Percentiles rank a stretch among this genome's conserved stretches.
Evolutionary conservation across 2,113 vertebrate species (phyloP).

Genomic region (Charadrius vociferus): DNA sequence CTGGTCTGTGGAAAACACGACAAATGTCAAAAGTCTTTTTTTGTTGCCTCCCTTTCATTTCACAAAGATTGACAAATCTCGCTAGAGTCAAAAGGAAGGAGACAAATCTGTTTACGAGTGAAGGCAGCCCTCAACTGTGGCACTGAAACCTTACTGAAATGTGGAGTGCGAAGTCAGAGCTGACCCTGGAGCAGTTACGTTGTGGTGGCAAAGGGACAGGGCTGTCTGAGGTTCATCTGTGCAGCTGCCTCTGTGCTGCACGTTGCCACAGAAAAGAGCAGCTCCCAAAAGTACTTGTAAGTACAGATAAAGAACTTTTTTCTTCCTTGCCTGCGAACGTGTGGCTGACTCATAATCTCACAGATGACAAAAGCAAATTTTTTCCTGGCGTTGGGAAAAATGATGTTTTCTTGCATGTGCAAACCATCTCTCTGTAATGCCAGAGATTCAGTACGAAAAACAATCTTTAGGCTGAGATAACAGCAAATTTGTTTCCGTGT

Average conservation of each 20-base stretch:
- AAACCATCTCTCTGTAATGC: rapidly evolving
- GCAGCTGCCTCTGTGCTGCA: neutral
- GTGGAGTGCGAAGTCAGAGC: rapidly evolving
- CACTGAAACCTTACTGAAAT: rapidly evolving
- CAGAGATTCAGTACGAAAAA: neutral
- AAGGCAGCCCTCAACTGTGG: rapidly evolving
- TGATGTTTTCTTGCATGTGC: neutral
- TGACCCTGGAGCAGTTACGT: rapidly evolving
- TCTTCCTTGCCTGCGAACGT: neutral
- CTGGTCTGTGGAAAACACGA: neutral
- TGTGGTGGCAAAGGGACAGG: neutral
- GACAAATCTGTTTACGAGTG: rapidly evolving
- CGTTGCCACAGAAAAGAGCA: rapidly evolving
- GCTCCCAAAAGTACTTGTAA: neutral
- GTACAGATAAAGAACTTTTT: rapidly evolving
- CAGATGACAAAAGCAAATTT: neutral
- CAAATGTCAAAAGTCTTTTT: neutral
- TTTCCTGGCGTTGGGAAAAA: neutral
- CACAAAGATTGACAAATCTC: rapidly evolving
- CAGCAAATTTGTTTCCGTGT: neutral
- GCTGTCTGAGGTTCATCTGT: rapidly evolving
- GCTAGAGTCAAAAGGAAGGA: neutral
- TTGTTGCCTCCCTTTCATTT: rapidly evolving
- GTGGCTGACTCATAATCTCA: neutral
- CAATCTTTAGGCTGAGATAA: neutral